Evolutionary conservation across 2,797 vertebrate genomes (phyloP).

Genomic region (Philypnodon macrostomus): DNA sequence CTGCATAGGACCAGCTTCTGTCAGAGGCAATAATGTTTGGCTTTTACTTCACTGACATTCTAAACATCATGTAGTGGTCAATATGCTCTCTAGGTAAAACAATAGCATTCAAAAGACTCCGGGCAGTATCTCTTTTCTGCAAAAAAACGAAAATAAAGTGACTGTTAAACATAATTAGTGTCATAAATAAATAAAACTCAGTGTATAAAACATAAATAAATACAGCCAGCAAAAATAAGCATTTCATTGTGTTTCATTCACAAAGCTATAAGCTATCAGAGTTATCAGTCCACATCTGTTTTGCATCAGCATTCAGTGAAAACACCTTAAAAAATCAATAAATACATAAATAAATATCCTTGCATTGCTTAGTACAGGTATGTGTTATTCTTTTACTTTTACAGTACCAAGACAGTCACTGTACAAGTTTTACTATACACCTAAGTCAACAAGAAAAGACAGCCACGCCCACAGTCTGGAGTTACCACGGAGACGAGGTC

Average conservation of each 20-base stretch:
- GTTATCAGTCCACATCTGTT: conserved; percentile 64
- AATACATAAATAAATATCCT: conserved; percentile 75
- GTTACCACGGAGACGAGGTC: conserved; percentile 24
- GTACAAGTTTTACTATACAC: conserved; percentile 68
- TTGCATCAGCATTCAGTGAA: conserved; percentile 59
- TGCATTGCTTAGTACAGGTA: conserved; percentile 66
- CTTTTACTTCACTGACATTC: conserved; percentile 55
- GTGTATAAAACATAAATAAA: conserved; percentile 41
- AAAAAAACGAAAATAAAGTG: conserved; percentile 54
- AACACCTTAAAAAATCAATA: conserved; percentile 72
- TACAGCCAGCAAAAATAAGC: conserved; percentile 59
- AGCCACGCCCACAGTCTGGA: conserved; percentile 46
- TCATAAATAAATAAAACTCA: conserved; percentile 58
- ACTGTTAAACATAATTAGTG: conserved; percentile 45
- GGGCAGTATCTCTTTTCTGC: conserved; percentile 24
- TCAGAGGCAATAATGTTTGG: conserved; percentile 51
- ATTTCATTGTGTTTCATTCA: conserved; percentile 43
- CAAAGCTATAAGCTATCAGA: conserved; percentile 53
- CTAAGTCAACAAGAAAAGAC: conserved; percentile 53
- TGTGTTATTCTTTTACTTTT: conserved; percentile 60
- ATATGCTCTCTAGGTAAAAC: no score
- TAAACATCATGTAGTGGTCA: no score
- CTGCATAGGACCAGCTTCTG: conserved; percentile 57
- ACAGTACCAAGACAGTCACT: conserved; percentile 77
- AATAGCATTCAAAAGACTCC: conserved; percentile 44